These are phyloP conservation scores for Haliclona indistincta DNA, from an alignment of 37 sponge, comb jelly and placozoan species.

Conservation along the genomic window DNA sequence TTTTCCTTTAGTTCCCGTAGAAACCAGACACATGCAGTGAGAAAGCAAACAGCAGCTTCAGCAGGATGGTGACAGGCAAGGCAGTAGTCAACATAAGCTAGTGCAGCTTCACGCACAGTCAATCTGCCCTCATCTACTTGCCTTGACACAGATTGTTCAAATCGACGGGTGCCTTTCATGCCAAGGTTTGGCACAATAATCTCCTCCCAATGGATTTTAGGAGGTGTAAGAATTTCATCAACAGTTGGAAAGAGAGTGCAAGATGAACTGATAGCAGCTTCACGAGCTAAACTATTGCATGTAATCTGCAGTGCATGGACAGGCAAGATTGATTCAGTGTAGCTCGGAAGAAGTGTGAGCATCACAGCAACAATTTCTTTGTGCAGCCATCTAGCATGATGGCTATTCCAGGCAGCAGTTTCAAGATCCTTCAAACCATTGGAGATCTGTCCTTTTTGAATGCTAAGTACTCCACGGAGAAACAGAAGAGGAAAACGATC, in stretches of 20 bases:
- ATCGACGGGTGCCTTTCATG: constrained; percentile 17
- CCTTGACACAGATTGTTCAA: constrained; percentile 32
- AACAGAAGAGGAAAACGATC: not conserved
- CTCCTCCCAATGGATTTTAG: not conserved
- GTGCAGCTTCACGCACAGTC: constrained; percentile 29
- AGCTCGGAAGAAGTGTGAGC: too few relatives aligned
- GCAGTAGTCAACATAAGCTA: constrained; percentile 63
- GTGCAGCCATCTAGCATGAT: not conserved
- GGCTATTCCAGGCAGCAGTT: not conserved
- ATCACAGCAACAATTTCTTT: not conserved
- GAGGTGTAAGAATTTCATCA: not conserved
- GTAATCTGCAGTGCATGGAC: too few relatives aligned
- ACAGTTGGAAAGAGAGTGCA: too few relatives aligned
- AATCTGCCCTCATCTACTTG: constrained; percentile 45
- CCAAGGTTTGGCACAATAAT: not conserved
- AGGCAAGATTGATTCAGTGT: too few relatives aligned
- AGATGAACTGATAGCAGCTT: too few relatives aligned
- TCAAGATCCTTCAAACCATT: not conserved
- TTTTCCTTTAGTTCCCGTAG: constrained; percentile 26
- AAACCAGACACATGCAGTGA: constrained; percentile 67
- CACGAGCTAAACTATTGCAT: too few relatives aligned
- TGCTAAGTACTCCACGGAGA: not conserved
- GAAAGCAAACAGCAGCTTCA: constrained; percentile 36
- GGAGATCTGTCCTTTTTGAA: not conserved
- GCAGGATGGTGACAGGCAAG: constrained; percentile 55